Percentiles rank a stretch among this genome's conserved stretches.
Evolutionary conservation across 2,113 vertebrate species (phyloP).

Genomic region (Cheirogaleus medius): DNA sequence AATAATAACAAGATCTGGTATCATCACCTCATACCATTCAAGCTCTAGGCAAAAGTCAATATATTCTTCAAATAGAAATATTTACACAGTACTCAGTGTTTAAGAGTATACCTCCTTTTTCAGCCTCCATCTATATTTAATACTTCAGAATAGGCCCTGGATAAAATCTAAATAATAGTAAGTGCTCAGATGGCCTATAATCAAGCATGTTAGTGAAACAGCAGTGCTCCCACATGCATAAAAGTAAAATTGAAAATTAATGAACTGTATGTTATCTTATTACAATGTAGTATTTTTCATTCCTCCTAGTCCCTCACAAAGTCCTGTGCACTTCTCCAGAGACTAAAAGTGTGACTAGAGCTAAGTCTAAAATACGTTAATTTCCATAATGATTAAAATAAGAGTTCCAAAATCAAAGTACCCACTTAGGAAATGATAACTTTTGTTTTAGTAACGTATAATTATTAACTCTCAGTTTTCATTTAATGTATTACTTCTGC

Average conservation of each 20-base stretch:
- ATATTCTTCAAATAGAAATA: background rate
- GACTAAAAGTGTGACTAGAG: background rate
- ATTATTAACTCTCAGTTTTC: background rate
- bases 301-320: background rate
- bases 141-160: conserved; percentile 4
- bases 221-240: background rate
- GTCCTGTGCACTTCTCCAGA: background rate
- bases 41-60: background rate
- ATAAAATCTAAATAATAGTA: conserved; percentile 37
- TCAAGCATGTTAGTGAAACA: background rate
- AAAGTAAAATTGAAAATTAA: conserved; percentile 31
- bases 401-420: conserved; percentile 4
- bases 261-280: background rate
- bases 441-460: background rate
- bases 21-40: background rate
- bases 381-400: conserved; percentile 11
- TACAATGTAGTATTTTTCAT: background rate
- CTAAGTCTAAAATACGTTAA: background rate
- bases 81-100: background rate
- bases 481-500: background rate
- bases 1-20: background rate
- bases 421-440: background rate
- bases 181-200: background rate
- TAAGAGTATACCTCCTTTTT: background rate
- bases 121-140: background rate